Conservation (phyloP, 2,113 vertebrate genomes). For the Coracopsis vasa region DNA sequence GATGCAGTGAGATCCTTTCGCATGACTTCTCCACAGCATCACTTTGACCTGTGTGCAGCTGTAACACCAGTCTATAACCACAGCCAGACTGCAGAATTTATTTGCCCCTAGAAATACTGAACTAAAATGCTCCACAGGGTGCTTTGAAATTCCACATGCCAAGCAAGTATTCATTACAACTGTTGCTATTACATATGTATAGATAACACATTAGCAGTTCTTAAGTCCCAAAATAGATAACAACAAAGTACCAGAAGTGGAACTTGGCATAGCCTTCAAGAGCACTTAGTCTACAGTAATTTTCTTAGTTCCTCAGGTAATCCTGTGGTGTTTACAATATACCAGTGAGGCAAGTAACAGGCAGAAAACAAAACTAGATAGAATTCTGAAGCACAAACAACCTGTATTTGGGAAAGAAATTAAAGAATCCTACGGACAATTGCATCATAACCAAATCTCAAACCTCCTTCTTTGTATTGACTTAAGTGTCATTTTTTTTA, state of each 20-base stretch:
- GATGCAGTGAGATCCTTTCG: not conserved
- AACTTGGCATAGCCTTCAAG: not conserved
- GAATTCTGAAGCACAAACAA: not conserved
- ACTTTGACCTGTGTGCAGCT: not conserved
- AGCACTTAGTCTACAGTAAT: not conserved
- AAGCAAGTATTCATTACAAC: not conserved
- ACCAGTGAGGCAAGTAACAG: not conserved
- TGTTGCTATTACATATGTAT: not conserved
- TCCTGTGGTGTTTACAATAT: not conserved
- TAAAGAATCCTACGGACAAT: not conserved
- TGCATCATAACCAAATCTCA: not conserved
- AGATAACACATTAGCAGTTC: conserved; percentile 10
- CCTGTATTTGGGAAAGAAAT: not conserved
- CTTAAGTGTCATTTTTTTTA: not conserved
- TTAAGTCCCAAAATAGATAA: not conserved
- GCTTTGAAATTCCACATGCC: not conserved
- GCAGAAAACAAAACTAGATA: conserved; percentile 9
- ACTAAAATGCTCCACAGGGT: not conserved
- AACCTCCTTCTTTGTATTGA: not conserved
- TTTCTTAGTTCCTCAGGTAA: not conserved
- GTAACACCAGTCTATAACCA: not conserved
- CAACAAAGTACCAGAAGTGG: not conserved
- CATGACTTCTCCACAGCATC: not conserved
- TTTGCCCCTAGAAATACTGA: not conserved
- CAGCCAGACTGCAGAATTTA: not conserved